Evolutionary conservation across 2,797 vertebrate genomes (phyloP).

Genomic region (Chrosomus eos): DNA sequence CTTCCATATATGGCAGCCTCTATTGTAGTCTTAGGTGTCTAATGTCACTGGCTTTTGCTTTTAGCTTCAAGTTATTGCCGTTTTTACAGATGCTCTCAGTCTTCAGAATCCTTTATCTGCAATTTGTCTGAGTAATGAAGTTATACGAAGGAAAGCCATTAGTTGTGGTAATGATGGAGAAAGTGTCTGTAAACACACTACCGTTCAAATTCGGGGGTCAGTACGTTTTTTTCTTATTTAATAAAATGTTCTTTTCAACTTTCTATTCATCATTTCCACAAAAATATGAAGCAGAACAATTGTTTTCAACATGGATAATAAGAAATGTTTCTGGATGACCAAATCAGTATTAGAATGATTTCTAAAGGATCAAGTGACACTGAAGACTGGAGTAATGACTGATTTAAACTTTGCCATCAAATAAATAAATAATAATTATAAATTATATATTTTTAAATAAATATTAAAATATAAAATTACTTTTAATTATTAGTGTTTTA

Average conservation of each 20-base stretch:
- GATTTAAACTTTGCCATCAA: not conserved
- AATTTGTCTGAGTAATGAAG: not conserved
- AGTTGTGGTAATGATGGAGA: not conserved
- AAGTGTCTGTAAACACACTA: not conserved
- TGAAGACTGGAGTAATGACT: not conserved
- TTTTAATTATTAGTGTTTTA: not conserved
- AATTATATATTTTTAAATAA: not conserved
- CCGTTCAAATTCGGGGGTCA: not conserved
- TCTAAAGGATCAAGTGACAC: not conserved
- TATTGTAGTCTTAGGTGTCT: slow-evolving; percentile 17
- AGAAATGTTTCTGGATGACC: not conserved
- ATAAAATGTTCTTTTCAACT: not conserved
- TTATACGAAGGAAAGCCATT: not conserved
- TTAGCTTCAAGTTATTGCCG: not conserved
- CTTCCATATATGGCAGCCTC: slow-evolving; percentile 22
- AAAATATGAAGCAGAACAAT: not conserved
- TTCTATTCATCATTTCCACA: not conserved
- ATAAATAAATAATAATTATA: too few relatives aligned
- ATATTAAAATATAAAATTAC: not conserved
- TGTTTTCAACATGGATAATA: not conserved
- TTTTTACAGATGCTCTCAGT: not conserved
- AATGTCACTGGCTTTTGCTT: not conserved
- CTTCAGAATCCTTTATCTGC: not conserved
- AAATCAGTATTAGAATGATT: not conserved
- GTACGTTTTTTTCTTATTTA: not conserved